Percentiles rank a stretch among this genome's conserved stretches.
phyloP scores from a whole-genome alignment of 2,113 vertebrate genomes.

The Strix uralensis region DNA sequence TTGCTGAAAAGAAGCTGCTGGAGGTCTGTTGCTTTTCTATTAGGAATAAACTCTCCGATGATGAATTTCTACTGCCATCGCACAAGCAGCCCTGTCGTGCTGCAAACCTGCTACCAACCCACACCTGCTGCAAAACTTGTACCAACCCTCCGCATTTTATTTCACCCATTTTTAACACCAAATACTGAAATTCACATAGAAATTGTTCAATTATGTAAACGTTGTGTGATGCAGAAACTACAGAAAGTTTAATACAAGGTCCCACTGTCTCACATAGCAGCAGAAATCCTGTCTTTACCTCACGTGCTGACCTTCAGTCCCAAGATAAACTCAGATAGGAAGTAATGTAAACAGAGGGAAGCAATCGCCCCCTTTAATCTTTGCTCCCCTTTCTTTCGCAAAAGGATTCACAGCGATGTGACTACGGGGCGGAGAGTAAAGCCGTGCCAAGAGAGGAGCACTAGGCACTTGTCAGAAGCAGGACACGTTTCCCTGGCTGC shows the following conservation, averaged over 20 bases:
- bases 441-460: background rate
- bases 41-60: background rate
- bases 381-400: background rate
- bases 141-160: fast-evolving
- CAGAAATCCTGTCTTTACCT: background rate
- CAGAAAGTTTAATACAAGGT: background rate
- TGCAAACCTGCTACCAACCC: background rate
- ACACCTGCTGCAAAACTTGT: background rate
- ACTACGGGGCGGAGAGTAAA: fast-evolving
- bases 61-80: background rate
- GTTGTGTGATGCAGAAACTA: background rate
- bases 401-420: fast-evolving
- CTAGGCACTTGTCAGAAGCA: fast-evolving
- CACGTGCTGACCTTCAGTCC: background rate
- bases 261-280: background rate
- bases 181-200: background rate
- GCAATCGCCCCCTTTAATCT: background rate
- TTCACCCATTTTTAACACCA: background rate
- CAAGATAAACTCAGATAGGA: background rate
- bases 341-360: background rate
- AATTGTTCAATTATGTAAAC: background rate
- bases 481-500: background rate
- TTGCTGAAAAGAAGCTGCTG: background rate
- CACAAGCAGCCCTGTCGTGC: background rate
- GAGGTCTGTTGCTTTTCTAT: background rate